phyloP scores from a whole-genome alignment of 2,113 vertebrate species.

The Chrysemys picta region DNA sequence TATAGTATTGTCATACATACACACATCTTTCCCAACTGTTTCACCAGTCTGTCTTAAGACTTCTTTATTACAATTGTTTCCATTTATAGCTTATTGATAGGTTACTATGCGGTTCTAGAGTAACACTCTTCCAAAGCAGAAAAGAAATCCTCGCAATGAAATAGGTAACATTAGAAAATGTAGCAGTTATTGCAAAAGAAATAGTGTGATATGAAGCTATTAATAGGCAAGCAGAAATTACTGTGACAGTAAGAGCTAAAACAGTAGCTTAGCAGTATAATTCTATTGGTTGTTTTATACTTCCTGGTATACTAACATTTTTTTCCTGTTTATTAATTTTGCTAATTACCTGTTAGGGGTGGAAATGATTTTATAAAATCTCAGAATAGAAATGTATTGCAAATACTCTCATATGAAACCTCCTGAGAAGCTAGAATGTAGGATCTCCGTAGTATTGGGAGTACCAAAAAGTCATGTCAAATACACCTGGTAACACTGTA shows the following conservation, averaged over 20 bases:
- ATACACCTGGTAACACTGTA: not conserved
- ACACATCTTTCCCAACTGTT: not conserved
- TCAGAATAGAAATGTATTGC: not conserved
- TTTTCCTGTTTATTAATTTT: not conserved
- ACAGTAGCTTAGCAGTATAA: not conserved
- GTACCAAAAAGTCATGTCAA: not conserved
- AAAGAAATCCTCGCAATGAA: not conserved
- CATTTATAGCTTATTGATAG: not conserved
- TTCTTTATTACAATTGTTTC: not conserved
- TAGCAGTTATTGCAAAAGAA: not conserved
- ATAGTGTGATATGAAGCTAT: slow-evolving; percentile 9
- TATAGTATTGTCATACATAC: not conserved
- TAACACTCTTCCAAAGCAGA: not conserved
- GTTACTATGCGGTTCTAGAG: not conserved
- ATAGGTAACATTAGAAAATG: not conserved
- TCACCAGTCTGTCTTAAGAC: not conserved
- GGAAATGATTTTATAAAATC: not conserved
- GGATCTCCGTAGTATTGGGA: not conserved
- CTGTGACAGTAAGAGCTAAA: not conserved
- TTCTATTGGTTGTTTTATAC: not conserved
- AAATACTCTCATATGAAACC: too few species aligned
- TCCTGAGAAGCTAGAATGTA: too few species aligned
- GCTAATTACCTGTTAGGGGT: not conserved
- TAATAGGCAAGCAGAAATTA: not conserved
- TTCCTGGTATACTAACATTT: not conserved